Conservation (phyloP, 2,797 vertebrate genomes). For the Arremon brunneinucha region DNA sequence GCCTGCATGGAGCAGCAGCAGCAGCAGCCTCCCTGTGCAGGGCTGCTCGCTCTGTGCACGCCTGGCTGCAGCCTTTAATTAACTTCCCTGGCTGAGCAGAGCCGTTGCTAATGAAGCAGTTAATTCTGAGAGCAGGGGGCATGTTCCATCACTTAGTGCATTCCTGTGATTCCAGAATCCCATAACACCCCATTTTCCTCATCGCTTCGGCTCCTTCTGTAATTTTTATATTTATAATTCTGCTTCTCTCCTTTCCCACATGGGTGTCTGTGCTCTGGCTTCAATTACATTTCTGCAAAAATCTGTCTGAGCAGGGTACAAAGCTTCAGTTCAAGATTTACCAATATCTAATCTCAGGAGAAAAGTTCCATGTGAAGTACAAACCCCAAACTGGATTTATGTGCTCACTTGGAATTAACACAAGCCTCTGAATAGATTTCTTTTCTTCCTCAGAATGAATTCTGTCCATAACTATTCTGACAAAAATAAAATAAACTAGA, state of each 20-base stretch:
- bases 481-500: neutral
- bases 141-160: conserved; percentile 22
- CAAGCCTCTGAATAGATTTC: conserved; percentile 33
- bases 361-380: neutral
- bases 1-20: neutral
- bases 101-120: conserved; percentile 54
- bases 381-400: conserved; percentile 51
- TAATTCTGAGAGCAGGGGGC: conserved; percentile 57
- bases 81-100: conserved; percentile 64
- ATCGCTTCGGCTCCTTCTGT: neutral
- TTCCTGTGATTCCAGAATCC: neutral
- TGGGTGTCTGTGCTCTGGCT: neutral
- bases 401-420: conserved; percentile 45
- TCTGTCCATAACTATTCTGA: neutral
- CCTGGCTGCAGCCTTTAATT: conserved; percentile 59
- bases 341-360: conserved; percentile 24
- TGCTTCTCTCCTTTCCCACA: neutral
- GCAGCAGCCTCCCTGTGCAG: neutral
- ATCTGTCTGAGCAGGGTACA: conserved; percentile 2
- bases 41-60: neutral
- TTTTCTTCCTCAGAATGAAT: conserved; percentile 11
- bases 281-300: conserved; percentile 37
- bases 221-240: neutral
- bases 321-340: conserved; percentile 24
- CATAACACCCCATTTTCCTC: neutral